phyloP scores from a whole-genome alignment of 92 coral and sea anemone species.

The Phenganax stokvisi region DNA sequence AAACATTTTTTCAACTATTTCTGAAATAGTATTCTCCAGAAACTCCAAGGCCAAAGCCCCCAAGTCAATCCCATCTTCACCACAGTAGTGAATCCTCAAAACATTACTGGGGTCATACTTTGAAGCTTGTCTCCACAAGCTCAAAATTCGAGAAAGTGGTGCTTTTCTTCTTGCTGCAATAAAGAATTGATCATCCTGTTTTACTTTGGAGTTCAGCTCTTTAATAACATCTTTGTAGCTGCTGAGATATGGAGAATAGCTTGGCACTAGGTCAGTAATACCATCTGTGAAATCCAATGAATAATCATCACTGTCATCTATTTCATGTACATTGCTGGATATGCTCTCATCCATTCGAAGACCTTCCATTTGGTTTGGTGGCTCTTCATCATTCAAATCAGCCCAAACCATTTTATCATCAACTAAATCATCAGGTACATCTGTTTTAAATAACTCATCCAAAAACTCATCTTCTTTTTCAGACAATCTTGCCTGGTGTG shows the following conservation, averaged over 20 bases:
- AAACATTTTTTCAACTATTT: conserved; percentile 31
- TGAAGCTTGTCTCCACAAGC: conserved; percentile 11
- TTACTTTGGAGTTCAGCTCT: neutral
- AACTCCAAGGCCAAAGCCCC: conserved; percentile 38
- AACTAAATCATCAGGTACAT: neutral
- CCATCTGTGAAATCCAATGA: neutral
- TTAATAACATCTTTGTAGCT: conserved; percentile 2
- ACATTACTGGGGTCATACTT: conserved; percentile 13
- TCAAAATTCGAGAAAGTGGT: neutral
- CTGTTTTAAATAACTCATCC: neutral
- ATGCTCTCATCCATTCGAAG: no score
- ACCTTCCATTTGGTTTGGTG: no score
- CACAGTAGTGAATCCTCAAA: conserved; percentile 33
- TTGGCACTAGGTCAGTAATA: neutral
- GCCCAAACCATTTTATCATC: no score
- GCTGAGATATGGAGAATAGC: neutral
- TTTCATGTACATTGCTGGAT: no score
- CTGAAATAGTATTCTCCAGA: conserved; percentile 23
- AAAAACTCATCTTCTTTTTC: no score
- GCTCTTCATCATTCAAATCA: no score
- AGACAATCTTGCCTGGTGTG: no score
- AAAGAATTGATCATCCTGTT: conserved; percentile 2
- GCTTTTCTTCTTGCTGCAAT: conserved; percentile 12
- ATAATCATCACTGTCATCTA: no score
- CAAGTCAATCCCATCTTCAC: conserved; percentile 40